Base-by-base conservation (phyloP, 1,140 invertebrate genomes). In the Bombus huntii region DNA sequence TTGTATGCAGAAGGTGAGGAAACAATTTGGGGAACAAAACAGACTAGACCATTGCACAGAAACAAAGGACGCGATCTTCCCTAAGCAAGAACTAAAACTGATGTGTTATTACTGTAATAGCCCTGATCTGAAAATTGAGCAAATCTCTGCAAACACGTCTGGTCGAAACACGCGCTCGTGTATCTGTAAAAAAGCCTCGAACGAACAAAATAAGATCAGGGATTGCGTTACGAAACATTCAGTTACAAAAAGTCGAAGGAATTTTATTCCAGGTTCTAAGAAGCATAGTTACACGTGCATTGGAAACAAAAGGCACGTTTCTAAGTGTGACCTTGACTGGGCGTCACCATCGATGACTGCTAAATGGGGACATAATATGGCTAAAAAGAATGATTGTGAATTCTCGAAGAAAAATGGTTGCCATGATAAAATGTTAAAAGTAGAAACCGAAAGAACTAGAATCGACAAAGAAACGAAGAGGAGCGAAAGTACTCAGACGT, bases 91-190 rank as follows among this genome's bases (percentile, higher is more conserved):
- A 13, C 8, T 87, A 25, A 84, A 71, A 42, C 28, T 87, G 9
- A 44, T 75, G 10, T 87, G 86, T 66, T 74, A 71, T 57, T 71
- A 13, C 5, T 87, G 86, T 25, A 34, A 85, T 37, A 76, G 59
- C 39, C 62, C 81, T 81, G 75, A 87, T 71, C 15, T 88, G n/a
- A 84, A 53, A 25, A 65, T 84, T 3, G 42, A 12, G 13, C 18
- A 47, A 3, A 31, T 47, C 1, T 5, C 13, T 47, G 28, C 8
- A 9, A 59, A 47, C 13, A 4, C 18, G 44, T 31, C 39, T 1
- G 9, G 37, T 25, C 31, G 13, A 15, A 62, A 59, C 1, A 47
- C 22, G 3, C 0, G 15, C 31, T 5, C 28, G 5, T 25, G 5
- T 22, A 3, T 9, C 10, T 1, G 15, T 18, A 53, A 72, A 9